Conservation (phyloP, 2,888 invertebrate species). For the Lochmaea crataegi region DNA sequence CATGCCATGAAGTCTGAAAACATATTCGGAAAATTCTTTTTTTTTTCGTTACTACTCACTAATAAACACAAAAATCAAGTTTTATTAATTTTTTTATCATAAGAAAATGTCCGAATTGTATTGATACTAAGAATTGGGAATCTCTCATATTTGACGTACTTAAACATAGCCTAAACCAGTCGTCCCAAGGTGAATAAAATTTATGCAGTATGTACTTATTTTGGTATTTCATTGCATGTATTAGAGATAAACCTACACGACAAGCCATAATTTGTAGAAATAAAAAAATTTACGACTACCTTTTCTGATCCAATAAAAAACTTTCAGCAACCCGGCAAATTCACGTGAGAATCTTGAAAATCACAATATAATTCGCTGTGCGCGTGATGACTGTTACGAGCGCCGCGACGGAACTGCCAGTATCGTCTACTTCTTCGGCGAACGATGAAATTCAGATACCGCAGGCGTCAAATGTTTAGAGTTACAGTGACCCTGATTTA, state of each 20-base stretch:
- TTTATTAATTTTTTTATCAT: too few relatives aligned
- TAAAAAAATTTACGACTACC: not conserved
- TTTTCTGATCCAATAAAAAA: constrained; percentile 3
- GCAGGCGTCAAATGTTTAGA: constrained; percentile 30
- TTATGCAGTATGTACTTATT: not conserved
- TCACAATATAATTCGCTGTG: constrained; percentile 3
- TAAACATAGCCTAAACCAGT: not conserved
- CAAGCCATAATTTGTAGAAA: not conserved
- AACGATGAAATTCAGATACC: constrained; percentile 28
- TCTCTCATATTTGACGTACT: not conserved
- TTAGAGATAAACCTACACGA: not conserved
- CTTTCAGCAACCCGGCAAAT: constrained; percentile 1
- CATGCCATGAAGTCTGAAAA: too few relatives aligned
- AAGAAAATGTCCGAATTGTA: too few relatives aligned
- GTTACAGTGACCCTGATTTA: constrained; percentile 28
- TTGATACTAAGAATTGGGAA: not conserved
- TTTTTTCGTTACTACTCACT: too few relatives aligned
- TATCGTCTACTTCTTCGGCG: constrained; percentile 24
- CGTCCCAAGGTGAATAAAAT: not conserved
- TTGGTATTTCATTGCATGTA: not conserved
- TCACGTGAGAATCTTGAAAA: not conserved
- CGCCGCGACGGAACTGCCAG: constrained; percentile 32
- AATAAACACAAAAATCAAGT: not conserved
- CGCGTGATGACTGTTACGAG: constrained; percentile 12
- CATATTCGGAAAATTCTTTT: too few relatives aligned